A percentile compares a stretch with the other conserved stretches of the same genome.
These are phyloP conservation scores for Psammodynastes pulverulentus DNA, from an alignment of 2,113 vertebrate species.

Conservation along the genomic window DNA sequence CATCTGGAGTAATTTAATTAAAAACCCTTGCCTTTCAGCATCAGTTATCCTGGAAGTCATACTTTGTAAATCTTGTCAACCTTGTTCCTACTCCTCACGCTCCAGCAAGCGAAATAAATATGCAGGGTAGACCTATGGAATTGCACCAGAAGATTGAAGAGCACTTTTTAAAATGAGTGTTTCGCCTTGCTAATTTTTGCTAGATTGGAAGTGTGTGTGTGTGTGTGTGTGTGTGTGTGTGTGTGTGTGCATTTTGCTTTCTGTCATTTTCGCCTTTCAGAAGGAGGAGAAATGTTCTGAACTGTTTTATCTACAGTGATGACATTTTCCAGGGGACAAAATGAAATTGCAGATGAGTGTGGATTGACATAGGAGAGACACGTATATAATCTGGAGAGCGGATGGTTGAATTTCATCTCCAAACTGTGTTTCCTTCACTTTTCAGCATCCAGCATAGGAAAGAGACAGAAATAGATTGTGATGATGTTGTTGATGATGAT, in stretches of 20 bases:
- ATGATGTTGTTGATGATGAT: constrained; percentile 47
- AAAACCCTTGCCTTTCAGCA: not conserved
- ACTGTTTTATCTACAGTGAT: not conserved
- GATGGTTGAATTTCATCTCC: constrained; percentile 11
- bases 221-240: too few relatives aligned
- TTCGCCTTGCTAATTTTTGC: not conserved
- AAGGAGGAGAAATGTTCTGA: not conserved
- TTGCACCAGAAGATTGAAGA: not conserved
- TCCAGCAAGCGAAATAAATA: not conserved
- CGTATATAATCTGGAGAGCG: not conserved
- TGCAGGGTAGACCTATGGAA: not conserved
- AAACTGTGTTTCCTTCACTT: constrained; percentile 20
- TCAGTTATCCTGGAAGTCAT: not conserved
- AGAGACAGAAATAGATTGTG: constrained; percentile 38
- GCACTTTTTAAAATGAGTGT: not conserved
- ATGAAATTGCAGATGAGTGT: not conserved
- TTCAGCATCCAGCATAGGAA: not conserved
- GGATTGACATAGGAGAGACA: not conserved
- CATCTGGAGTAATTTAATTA: not conserved
- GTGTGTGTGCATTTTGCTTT: not conserved
- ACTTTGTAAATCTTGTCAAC: not conserved
- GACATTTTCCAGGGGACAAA: constrained; percentile 16
- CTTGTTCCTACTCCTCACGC: not conserved
- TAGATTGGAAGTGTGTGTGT: not conserved
- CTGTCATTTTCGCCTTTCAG: not conserved